These are phyloP conservation scores for Gasterosteus nipponicus DNA, from an alignment of 2,113 vertebrate genomes.

Conservation along the genomic window DNA sequence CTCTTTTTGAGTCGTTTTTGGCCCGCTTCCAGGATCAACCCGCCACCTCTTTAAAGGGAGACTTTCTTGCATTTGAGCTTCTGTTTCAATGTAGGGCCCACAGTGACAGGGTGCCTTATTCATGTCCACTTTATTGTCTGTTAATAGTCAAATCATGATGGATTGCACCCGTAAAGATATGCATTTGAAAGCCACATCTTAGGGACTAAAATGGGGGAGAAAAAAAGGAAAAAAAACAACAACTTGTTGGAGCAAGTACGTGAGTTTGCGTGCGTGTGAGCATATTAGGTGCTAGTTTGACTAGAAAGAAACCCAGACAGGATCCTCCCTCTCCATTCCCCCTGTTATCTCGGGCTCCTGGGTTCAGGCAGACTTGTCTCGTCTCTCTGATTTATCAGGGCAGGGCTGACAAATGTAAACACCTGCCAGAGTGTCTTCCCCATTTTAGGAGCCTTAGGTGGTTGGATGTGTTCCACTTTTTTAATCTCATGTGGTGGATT, in stretches of 20 bases:
- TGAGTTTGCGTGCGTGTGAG: conserved; percentile 1
- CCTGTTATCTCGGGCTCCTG: conserved; percentile 62
- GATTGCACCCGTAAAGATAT: conserved; percentile 66
- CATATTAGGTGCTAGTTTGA: conserved; percentile 44
- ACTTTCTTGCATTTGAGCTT: conserved; percentile 59
- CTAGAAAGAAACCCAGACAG: conserved; percentile 38
- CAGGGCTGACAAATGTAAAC: conserved; percentile 75
- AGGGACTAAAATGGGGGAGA: conserved; percentile 22
- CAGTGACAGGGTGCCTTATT: conserved; percentile 73
- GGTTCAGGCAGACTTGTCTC: conserved; percentile 63
- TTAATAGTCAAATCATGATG: conserved; percentile 77
- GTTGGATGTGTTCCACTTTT: conserved; percentile 68
- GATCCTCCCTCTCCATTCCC: conserved; percentile 49
- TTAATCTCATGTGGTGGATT: conserved; percentile 54
- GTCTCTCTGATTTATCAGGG: conserved; percentile 71
- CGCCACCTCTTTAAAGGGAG: conserved; percentile 67
- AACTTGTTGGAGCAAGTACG: conserved; percentile 27
- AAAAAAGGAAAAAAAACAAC: conserved; percentile 34
- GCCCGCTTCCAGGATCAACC: conserved; percentile 72
- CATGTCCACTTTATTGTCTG: conserved; percentile 75
- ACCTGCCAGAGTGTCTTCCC: conserved; percentile 66
- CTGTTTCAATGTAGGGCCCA: conserved; percentile 61
- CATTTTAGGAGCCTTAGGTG: conserved; percentile 54
- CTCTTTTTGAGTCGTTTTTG: conserved; percentile 58
- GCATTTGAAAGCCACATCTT: conserved; percentile 55